Base-by-base conservation (phyloP, 2,113 vertebrate genomes). In the Anoplopoma fimbria region DNA sequence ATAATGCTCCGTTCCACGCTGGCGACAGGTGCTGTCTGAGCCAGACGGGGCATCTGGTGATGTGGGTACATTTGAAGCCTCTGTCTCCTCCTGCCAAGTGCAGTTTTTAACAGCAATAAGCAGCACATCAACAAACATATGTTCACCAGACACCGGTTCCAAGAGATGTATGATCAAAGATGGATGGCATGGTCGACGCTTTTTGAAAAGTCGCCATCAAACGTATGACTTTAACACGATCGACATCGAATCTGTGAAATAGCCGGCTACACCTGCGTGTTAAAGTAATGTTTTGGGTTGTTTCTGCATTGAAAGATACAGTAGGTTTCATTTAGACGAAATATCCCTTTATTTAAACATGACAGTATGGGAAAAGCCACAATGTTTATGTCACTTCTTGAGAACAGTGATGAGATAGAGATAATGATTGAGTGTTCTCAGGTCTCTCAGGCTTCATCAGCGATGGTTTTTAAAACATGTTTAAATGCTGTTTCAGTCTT, bases 11-110 rank as follows among this genome's bases (percentile, higher is more conserved):
- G 58, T 9, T 80, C 75, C 47, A 19, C 1, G 9, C 47, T 25
- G 51, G 72, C 1, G 87, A 79, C 87, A 88, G 83, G 81, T 74
- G 87, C 85, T 51, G 82, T 77, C 84, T 84, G 57, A 68, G 83
- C 67, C 87, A 86, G 86, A 88, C 61, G 38, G 79, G 75, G 69
- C 85, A 84, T 75, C 67, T 75, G 84, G 85, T 83, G 71, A 85
- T 82, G 79, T 80, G 83, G 75, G 68, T 77, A 77, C 53, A 79
- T 65, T 69, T 76, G 42, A 87, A 87, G 65, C 82, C 51, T 62
- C 36, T 19, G 53, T 60, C 14, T 86, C 51, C 42, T 68, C 49
- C 61, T 87, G 86, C 89, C 87, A 87, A 88, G 75, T 51, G 34
- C 67, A 74, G 33, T 62, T 77, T 70, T 83, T 82, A 83, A 80